These are phyloP conservation scores for Brachyistius frenatus DNA, from an alignment of 2,113 vertebrate species.

Conservation along the genomic window DNA sequence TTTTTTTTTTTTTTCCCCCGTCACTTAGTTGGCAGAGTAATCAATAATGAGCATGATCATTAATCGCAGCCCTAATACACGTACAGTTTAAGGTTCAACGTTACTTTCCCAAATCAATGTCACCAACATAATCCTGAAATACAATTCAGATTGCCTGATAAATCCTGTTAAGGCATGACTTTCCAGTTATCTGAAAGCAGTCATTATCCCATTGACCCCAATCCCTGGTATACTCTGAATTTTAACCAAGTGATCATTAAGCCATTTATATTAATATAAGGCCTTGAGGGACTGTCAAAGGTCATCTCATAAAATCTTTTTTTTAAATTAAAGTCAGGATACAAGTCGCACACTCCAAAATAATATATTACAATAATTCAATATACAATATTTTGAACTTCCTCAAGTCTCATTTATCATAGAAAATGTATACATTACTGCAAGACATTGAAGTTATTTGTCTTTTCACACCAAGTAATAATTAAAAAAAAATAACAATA, in stretches of 20 bases:
- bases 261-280: conserved; percentile 66
- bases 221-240: conserved; percentile 67
- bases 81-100: conserved; percentile 31
- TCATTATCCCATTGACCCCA: conserved; percentile 82
- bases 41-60: too few relatives aligned
- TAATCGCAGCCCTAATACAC: too few relatives aligned
- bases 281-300: background rate
- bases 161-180: conserved; percentile 88
- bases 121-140: conserved; percentile 77
- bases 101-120: conserved; percentile 70
- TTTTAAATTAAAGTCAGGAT: background rate
- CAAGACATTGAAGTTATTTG: background rate
- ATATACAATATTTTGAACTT: background rate
- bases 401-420: background rate
- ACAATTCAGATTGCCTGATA: conserved; percentile 76
- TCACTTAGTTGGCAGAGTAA: too few relatives aligned
- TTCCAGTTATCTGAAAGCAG: conserved; percentile 79
- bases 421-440: background rate
- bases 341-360: background rate
- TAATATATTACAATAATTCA: background rate
- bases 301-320: conserved; percentile 28
- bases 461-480: too few relatives aligned
- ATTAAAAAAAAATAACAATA: too few relatives aligned
- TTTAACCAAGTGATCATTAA: conserved; percentile 69
- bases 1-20: too few relatives aligned